Conservation (phyloP, 2,113 vertebrate genomes). For the Elanoides forficatus region DNA sequence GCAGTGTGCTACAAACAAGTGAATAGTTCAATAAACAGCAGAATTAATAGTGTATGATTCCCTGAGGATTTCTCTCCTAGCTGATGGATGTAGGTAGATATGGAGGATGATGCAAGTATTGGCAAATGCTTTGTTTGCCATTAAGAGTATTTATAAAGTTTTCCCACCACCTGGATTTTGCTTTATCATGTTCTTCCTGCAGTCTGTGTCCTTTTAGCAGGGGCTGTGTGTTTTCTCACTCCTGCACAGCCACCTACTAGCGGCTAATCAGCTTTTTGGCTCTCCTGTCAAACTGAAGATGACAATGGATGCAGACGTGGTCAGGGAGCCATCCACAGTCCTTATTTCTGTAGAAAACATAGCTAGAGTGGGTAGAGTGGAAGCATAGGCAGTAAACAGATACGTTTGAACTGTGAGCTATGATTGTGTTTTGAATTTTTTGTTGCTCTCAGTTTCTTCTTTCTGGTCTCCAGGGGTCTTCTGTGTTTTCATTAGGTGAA, state of each 20-base stretch:
- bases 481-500: background rate
- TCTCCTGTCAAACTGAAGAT: background rate
- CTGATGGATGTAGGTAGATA: background rate
- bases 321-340: background rate
- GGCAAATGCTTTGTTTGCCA: background rate
- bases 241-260: background rate
- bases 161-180: background rate
- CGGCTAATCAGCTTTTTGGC: background rate
- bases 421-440: background rate
- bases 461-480: background rate
- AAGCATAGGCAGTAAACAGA: background rate
- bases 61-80: background rate
- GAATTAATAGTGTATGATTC: background rate
- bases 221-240: background rate
- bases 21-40: background rate
- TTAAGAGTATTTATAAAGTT: background rate
- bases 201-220: background rate
- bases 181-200: background rate
- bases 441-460: background rate
- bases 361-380: background rate
- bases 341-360: background rate
- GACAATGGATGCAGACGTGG: background rate
- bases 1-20: background rate
- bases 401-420: background rate
- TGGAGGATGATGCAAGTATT: background rate